Evolutionary conservation across 2,113 vertebrate genomes (phyloP).

Genomic region (Ornithorhynchus anatinus): DNA sequence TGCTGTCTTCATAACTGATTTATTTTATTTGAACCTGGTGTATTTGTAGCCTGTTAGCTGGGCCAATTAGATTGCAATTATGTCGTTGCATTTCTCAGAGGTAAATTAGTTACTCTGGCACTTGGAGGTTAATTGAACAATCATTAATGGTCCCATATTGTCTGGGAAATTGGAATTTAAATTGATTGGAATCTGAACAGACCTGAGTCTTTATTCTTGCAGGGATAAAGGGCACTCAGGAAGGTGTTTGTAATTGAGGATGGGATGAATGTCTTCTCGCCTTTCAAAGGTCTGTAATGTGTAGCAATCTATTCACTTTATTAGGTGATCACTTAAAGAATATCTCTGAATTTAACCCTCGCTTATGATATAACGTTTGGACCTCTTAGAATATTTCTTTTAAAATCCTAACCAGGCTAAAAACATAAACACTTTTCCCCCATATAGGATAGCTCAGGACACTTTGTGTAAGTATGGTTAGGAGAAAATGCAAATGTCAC

Average conservation of each 20-base stretch:
- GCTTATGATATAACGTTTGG: too few relatives aligned
- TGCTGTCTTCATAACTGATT: constrained; percentile 1
- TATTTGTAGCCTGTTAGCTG: constrained; percentile 10
- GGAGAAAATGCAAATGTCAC: too few relatives aligned
- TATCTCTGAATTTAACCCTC: too few relatives aligned
- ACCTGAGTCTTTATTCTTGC: constrained; percentile 21
- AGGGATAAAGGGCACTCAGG: constrained; percentile 6
- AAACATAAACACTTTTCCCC: too few relatives aligned
- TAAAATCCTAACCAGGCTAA: too few relatives aligned
- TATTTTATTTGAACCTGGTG: constrained; percentile 30
- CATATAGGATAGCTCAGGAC: too few relatives aligned
- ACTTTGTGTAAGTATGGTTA: too few relatives aligned
- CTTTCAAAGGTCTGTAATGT: background rate
- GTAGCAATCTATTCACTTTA: too few relatives aligned
- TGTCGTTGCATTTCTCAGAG: constrained; percentile 27
- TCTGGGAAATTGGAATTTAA: constrained; percentile 61
- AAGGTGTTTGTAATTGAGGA: background rate
- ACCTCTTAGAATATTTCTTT: too few relatives aligned
- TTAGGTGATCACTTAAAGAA: too few relatives aligned
- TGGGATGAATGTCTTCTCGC: constrained; percentile 5
- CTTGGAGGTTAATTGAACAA: constrained; percentile 60
- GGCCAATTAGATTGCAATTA: constrained; percentile 24
- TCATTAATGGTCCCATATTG: constrained; percentile 48
- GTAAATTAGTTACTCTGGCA: constrained; percentile 37
- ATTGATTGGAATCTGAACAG: constrained; percentile 45